A percentile compares a stretch with the other conserved stretches of the same genome.
Conservation (phyloP, 2,113 vertebrate genomes). For the Mastomys natalensis region DNA sequence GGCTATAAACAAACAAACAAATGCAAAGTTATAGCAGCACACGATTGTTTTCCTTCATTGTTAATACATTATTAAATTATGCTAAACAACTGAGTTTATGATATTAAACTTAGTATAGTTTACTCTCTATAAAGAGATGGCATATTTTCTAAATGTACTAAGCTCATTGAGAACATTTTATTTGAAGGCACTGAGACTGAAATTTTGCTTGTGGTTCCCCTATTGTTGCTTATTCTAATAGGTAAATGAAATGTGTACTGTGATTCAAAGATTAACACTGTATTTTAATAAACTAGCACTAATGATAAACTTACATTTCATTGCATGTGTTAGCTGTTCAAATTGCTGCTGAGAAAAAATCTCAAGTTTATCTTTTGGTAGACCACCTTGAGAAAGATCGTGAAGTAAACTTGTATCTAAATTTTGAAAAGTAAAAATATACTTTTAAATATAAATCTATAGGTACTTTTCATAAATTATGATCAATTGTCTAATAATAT, state of each 20-base stretch:
- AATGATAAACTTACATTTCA: conserved; percentile 90
- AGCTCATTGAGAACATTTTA: conserved; percentile 36
- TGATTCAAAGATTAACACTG: neutral
- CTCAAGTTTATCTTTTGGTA: conserved; percentile 89
- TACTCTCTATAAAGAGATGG: neutral
- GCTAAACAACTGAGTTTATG: neutral
- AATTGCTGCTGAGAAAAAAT: conserved; percentile 89
- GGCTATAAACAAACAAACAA: neutral
- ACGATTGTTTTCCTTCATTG: conserved; percentile 8
- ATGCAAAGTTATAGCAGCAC: neutral
- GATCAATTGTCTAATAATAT: neutral
- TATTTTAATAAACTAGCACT: neutral
- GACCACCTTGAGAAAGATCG: conserved; percentile 90
- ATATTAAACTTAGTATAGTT: neutral
- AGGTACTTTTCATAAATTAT: neutral
- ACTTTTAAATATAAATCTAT: conserved; percentile 29
- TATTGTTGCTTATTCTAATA: neutral
- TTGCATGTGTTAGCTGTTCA: conserved; percentile 90
- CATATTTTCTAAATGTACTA: conserved; percentile 39
- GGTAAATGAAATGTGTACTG: neutral
- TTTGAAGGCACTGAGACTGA: conserved; percentile 17
- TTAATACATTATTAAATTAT: conserved; percentile 8
- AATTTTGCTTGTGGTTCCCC: conserved; percentile 16
- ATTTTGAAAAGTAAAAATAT: conserved; percentile 69
- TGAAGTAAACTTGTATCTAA: conserved; percentile 91